Evolutionary conservation across 2,888 invertebrate species (phyloP).

Genomic region (Dione juno): DNA sequence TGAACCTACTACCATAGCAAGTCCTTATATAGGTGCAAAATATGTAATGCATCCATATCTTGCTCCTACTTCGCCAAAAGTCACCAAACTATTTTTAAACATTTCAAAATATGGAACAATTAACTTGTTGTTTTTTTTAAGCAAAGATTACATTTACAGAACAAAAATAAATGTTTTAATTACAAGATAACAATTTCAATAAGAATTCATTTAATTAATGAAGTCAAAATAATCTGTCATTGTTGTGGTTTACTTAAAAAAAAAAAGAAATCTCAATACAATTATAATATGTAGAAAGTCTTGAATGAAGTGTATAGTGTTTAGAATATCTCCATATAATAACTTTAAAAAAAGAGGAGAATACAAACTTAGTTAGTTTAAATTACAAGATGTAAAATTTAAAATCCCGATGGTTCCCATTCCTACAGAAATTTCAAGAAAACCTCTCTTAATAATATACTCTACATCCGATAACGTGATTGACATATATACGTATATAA

Average conservation of each 20-base stretch:
- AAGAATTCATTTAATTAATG: background rate
- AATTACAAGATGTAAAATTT: too few relatives aligned
- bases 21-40: background rate
- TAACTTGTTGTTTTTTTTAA: background rate
- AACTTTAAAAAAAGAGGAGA: too few relatives aligned
- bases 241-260: background rate
- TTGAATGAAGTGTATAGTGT: too few relatives aligned
- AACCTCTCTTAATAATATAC: too few relatives aligned
- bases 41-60: too few relatives aligned
- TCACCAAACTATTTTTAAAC: background rate
- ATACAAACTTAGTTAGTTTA: too few relatives aligned
- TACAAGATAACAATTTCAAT: background rate
- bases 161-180: background rate
- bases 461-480: too few relatives aligned
- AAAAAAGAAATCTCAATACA: background rate
- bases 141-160: background rate
- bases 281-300: background rate
- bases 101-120: background rate
- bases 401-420: too few relatives aligned
- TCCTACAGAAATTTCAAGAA: too few relatives aligned
- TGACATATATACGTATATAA: too few relatives aligned
- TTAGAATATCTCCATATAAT: too few relatives aligned
- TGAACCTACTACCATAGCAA: background rate
- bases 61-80: background rate
- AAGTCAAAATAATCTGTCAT: background rate